Percentiles rank a stretch among this genome's conserved stretches.
phyloP scores from a whole-genome alignment of 92 coral and sea anemone species.

The Umimayanthus chanpuru region DNA sequence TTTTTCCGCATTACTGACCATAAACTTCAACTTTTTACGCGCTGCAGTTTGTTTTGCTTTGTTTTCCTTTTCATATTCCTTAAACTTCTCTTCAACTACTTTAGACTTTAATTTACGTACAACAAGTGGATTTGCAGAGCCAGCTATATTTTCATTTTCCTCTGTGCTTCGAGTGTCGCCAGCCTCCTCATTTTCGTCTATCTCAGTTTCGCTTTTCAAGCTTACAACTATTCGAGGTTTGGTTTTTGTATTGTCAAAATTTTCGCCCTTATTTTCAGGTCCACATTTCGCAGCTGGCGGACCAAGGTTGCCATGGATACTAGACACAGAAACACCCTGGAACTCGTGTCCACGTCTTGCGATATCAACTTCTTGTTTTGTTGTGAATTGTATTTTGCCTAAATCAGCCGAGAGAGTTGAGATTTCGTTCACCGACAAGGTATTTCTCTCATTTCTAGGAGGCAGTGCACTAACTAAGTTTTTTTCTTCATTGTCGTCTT shows the following conservation, averaged over 20 bases:
- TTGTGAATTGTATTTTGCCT: background rate
- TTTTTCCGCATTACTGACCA: slow-evolving; percentile 60
- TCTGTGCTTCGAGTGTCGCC: background rate
- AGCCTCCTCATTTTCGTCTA: background rate
- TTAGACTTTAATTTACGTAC: background rate
- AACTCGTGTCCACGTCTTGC: background rate
- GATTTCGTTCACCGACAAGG: no score
- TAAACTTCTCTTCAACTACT: slow-evolving; percentile 19
- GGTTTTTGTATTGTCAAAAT: background rate
- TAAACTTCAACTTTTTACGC: slow-evolving; percentile 51
- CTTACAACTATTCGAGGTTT: background rate
- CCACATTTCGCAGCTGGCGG: background rate
- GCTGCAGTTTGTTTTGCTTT: slow-evolving; percentile 51
- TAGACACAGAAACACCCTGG: background rate
- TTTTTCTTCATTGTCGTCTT: background rate
- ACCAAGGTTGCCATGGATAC: background rate
- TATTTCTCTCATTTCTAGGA: background rate
- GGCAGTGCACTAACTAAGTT: background rate
- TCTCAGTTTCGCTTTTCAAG: background rate
- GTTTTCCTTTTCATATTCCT: slow-evolving; percentile 42
- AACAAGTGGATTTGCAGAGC: background rate
- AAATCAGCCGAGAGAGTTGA: background rate
- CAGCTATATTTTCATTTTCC: background rate
- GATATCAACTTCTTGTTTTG: background rate
- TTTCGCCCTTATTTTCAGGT: background rate